phyloP scores from a whole-genome alignment of 2,113 vertebrate species.

The Erythrocebus patas region DNA sequence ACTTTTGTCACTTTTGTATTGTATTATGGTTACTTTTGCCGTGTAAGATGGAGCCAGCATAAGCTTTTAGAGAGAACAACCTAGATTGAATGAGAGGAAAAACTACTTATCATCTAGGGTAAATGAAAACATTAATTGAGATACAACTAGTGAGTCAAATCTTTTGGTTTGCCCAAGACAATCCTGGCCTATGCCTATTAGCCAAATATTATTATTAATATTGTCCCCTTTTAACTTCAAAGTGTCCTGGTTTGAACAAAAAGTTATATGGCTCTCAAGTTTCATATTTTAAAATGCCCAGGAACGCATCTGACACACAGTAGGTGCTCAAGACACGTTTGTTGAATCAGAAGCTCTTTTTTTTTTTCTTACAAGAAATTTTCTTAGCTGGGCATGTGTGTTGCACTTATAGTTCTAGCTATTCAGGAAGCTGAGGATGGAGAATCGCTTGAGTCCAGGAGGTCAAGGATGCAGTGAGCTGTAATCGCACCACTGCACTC shows the following conservation, averaged over 20 bases:
- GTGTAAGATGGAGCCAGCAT: neutral
- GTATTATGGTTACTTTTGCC: neutral
- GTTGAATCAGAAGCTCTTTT: neutral
- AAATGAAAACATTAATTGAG: neutral
- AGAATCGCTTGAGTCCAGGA: too few relatives aligned
- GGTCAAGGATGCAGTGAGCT: too few relatives aligned
- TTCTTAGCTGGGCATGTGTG: too few relatives aligned
- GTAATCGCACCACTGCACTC: too few relatives aligned
- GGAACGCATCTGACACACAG: neutral
- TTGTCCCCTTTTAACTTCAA: neutral
- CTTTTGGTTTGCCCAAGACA: neutral
- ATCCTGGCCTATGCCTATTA: neutral
- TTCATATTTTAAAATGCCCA: neutral
- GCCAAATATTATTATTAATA: neutral
- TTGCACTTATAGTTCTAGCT: too few relatives aligned
- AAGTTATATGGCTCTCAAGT: neutral
- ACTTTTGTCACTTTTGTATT: neutral
- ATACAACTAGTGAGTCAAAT: fast-evolving
- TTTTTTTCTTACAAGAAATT: too few relatives aligned
- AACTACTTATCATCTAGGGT: neutral
- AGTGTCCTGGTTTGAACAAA: neutral
- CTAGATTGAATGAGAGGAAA: neutral
- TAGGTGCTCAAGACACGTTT: neutral
- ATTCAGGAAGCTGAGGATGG: too few relatives aligned
- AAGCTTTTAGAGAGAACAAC: neutral